Evolutionary conservation across 2,888 invertebrate species (phyloP).

Genomic region (Odontomyia ornata): DNA sequence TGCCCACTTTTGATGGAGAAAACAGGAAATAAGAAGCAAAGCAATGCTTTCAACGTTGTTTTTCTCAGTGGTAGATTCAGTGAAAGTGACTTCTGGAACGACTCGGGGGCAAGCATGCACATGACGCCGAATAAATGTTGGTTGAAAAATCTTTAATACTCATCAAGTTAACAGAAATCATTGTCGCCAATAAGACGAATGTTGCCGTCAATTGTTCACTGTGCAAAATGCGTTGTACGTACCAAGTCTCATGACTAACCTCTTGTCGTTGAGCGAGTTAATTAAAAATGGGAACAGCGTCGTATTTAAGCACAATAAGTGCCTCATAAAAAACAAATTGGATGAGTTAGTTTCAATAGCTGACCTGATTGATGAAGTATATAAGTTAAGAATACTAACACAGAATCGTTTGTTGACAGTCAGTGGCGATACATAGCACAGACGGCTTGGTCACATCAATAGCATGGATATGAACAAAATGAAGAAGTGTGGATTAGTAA

Average conservation of each 20-base stretch:
- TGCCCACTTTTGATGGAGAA: conserved; percentile 34
- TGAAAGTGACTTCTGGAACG: conserved; percentile 54
- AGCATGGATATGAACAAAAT: neutral
- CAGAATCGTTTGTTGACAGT: neutral
- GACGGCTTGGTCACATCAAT: neutral
- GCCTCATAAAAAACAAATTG: conserved; percentile 28
- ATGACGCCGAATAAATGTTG: conserved; percentile 49
- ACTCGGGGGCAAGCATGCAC: conserved; percentile 55
- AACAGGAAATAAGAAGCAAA: conserved; percentile 38
- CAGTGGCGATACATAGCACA: neutral
- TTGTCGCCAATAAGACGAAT: neutral
- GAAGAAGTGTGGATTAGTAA: neutral
- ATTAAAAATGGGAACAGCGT: conserved; percentile 40
- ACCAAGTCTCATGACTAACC: conserved; percentile 49
- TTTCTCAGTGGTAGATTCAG: conserved; percentile 51
- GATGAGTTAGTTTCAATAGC: conserved; percentile 28
- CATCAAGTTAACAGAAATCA: neutral
- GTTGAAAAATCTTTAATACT: conserved; percentile 49
- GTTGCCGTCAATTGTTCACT: neutral
- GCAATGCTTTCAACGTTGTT: conserved; percentile 52
- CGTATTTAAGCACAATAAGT: conserved; percentile 19
- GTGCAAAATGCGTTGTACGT: conserved; percentile 28
- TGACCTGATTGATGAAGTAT: neutral
- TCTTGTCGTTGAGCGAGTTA: conserved; percentile 51
- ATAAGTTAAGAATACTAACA: conserved; percentile 8